Evolutionary conservation across 2,113 vertebrate species (phyloP), one percentile per base, ranked within the genome.

Genomic region (Archilochus colubris): DNA sequence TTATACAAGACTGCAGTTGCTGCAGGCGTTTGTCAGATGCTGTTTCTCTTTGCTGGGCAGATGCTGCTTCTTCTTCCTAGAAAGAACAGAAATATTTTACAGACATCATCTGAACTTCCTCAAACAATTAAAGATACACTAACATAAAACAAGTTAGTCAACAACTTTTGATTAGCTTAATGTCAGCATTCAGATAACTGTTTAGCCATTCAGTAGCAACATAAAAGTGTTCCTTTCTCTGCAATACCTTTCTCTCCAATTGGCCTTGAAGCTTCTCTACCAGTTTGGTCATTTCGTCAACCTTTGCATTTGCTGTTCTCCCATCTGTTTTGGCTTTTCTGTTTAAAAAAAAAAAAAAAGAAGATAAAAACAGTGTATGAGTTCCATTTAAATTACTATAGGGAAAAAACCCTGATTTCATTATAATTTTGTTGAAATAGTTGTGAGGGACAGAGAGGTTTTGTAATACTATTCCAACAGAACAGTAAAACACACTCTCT

Each of bases 301-400:
- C 97, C 94, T 98, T 99, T 40, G 97, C 94, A 43, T 96, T 97
- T 93, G 99, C 98, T 28, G 95, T 96, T 94, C 98, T 98, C 77
- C 98, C 94, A 70, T 99, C 98, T 91, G 95, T 88, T 96, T 98
- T 99, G 66, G 98, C 87, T 96, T 98, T 98, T 88, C 99, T 99
- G 59, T 18, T 53, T 27, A 58, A 82, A 96, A 25, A 95, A 88
- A 78, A 38, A 13, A 96, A 55, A 27, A 58, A 84, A 96, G n/a
- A n/a, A n/a, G n/a, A n/a, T n/a, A 25, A 95, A 88, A 78, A 38
- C 13, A 96, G 68, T 57, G 31, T 86, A 79, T 64, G 28, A 81
- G 67, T 88, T 70, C 77, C 25, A 89, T 15, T 61, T 85, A 24
- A 36, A 12, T 54, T 73, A 55, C 22, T n/a, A 69, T 0, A 54